These are phyloP conservation scores for Apistogramma diplotaenia DNA, from an alignment of 2,113 vertebrate genomes.

Conservation along the genomic window DNA sequence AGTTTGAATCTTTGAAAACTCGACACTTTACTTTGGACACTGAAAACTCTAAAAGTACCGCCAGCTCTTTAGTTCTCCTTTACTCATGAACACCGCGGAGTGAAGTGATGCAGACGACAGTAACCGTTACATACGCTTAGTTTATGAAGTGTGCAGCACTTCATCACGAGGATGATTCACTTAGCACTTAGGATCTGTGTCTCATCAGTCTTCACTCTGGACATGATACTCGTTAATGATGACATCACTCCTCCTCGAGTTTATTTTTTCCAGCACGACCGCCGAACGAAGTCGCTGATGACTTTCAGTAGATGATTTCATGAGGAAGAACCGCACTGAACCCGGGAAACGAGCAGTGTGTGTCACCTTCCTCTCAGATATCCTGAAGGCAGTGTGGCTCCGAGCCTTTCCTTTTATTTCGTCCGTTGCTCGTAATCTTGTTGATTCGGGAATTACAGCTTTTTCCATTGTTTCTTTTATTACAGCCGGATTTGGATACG, in stretches of 20 bases:
- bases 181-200: conserved; percentile 2
- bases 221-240: conserved; percentile 4
- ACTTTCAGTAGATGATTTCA: conserved; percentile 5
- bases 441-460: conserved; percentile 30
- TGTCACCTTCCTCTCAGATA: conserved; percentile 9
- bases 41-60: background rate
- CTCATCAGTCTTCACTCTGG: background rate
- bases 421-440: conserved; percentile 21
- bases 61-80: background rate
- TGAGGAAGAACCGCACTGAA: background rate
- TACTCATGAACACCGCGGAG: background rate
- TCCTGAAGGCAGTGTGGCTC: conserved; percentile 5
- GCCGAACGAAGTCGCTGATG: background rate
- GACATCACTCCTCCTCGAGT: background rate
- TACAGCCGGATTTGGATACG: conserved; percentile 23
- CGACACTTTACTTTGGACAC: background rate
- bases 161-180: background rate
- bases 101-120: background rate
- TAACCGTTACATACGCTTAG: background rate
- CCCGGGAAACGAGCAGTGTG: conserved; percentile 4
- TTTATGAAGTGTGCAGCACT: background rate
- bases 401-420: conserved; percentile 28
- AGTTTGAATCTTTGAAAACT: background rate
- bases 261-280: conserved; percentile 6
- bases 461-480: conserved; percentile 46